Base-by-base conservation (phyloP, 1,140 invertebrate genomes). In the Planococcus citri region DNA sequence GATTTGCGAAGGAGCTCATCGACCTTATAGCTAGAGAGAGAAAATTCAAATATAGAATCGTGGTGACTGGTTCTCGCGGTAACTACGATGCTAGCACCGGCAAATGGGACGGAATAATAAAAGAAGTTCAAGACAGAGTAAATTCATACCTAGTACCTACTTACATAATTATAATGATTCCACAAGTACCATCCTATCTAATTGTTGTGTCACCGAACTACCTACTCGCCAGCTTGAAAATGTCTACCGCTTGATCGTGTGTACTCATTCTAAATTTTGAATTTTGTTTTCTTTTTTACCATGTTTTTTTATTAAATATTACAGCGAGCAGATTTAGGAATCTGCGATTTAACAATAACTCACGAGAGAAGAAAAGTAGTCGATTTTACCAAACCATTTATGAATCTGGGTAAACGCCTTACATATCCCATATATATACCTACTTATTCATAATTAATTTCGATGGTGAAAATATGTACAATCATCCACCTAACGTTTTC, bases 261-360 rank as follows among this genome's bases (percentile, higher is more conserved):
- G n/a, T n/a, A n/a, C n/a, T n/a, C n/a, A n/a, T n/a, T n/a, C n/a
- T n/a, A n/a, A n/a, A n/a, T n/a, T n/a, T n/a, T n/a, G n/a, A n/a
- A n/a, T 37, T 37, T 37, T n/a, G n/a, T n/a, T n/a, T n/a, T n/a
- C n/a, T n/a, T n/a, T n/a, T n/a, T n/a, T n/a, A n/a, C n/a, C n/a
- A n/a, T n/a, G n/a, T n/a, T n/a, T 51, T 51, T n/a, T n/a, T n/a
- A n/a, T n/a, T n/a, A n/a, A n/a, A n/a, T n/a, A 3, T 51, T 51
- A 57, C 77, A 94, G 88, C 90, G 89, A 81, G 92, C 92, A 17
- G 94, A 97, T 80, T 79, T 96, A 25, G 94, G 91, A 0, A 87
- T 96, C 69, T 94, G 90, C 72, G 94, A 96, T 78, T 78, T 97
- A 51, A 95, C 94, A 0, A 96, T 97, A 73, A 97, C 92, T 0